phyloP scores from a whole-genome alignment of 2,113 vertebrate genomes.

The Equus quagga region DNA sequence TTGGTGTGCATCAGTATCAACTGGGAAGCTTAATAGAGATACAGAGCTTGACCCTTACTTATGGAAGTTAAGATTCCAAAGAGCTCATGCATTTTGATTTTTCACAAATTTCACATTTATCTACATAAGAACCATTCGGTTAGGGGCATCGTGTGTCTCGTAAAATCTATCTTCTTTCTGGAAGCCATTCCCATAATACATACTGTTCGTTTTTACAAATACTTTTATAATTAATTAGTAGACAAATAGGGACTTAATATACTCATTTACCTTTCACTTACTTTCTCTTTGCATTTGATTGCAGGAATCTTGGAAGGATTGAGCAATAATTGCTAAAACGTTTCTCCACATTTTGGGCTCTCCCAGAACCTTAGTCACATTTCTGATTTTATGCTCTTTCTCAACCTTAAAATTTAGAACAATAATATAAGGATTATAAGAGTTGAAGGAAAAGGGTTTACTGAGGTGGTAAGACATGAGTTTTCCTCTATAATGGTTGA shows the following conservation, averaged over 20 bases:
- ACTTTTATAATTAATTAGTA: slow-evolving; percentile 32
- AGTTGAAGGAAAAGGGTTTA: background rate
- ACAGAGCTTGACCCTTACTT: background rate
- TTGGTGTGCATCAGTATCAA: background rate
- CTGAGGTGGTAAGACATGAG: background rate
- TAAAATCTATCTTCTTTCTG: background rate
- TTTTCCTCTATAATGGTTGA: background rate
- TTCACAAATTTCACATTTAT: background rate
- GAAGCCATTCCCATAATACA: background rate
- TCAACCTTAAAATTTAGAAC: slow-evolving; percentile 26
- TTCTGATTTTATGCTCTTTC: background rate
- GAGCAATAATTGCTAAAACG: background rate
- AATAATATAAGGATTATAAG: background rate
- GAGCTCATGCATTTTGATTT: background rate
- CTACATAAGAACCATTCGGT: background rate
- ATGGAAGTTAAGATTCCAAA: background rate
- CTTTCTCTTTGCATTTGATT: slow-evolving; percentile 18
- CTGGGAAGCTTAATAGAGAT: slow-evolving; percentile 6
- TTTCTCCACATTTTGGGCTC: background rate
- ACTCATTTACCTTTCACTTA: background rate
- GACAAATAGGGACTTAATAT: background rate
- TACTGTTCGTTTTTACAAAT: background rate
- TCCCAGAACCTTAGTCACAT: background rate
- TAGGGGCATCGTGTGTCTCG: background rate
- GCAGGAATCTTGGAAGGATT: background rate